Conservation (phyloP, 2,888 invertebrate species). For the Candidula unifasciata region DNA sequence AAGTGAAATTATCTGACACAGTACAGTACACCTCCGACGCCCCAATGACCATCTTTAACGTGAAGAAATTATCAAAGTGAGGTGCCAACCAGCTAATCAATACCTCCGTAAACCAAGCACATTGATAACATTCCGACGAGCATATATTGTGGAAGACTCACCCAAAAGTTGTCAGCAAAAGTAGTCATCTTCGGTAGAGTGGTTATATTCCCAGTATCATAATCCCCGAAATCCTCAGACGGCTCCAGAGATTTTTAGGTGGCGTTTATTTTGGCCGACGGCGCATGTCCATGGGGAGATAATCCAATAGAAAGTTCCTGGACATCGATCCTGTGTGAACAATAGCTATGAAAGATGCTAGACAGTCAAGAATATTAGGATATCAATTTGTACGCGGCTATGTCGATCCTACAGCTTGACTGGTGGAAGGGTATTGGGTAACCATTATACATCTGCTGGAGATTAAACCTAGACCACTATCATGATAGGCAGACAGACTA, state of each 20-base stretch:
- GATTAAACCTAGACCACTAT: too few relatives aligned
- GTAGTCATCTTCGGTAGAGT: slow-evolving; percentile 56
- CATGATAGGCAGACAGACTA: too few relatives aligned
- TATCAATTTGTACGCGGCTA: too few relatives aligned
- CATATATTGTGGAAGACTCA: slow-evolving; percentile 51
- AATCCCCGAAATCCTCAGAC: neutral
- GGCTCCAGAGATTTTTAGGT: slow-evolving; percentile 58
- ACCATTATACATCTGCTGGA: too few relatives aligned
- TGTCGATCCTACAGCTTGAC: too few relatives aligned
- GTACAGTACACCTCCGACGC: too few relatives aligned
- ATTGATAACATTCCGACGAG: neutral
- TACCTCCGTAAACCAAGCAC: neutral
- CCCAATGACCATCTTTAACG: too few relatives aligned
- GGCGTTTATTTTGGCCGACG: slow-evolving; percentile 71
- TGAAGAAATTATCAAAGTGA: too few relatives aligned
- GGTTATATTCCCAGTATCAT: neutral
- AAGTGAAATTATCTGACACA: too few relatives aligned
- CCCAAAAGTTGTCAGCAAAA: slow-evolving; percentile 76
- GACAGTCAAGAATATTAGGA: too few relatives aligned
- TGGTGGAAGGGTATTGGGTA: too few relatives aligned
- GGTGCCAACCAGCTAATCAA: neutral
- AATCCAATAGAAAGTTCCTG: slow-evolving; percentile 35
- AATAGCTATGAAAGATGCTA: too few relatives aligned
- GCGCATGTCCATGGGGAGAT: slow-evolving; percentile 66
- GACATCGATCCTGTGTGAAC: neutral